Conservation (phyloP, 2,888 invertebrate genomes). For the Hemistola chrysoprasaria region DNA sequence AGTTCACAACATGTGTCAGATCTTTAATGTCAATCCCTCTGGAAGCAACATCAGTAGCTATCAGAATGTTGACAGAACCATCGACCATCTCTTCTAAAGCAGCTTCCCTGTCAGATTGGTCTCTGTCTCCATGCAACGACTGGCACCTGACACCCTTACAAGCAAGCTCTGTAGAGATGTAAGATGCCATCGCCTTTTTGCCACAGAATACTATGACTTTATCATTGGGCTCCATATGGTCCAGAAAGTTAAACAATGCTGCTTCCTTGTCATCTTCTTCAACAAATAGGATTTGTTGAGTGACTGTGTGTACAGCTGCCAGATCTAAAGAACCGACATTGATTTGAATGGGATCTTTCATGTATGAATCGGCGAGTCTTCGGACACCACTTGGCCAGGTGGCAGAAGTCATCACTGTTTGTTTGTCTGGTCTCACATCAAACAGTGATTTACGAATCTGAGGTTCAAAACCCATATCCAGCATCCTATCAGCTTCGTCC, state of each 20-base stretch:
- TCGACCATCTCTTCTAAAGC: constrained; percentile 92
- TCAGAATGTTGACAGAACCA: constrained; percentile 90
- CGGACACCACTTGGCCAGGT: constrained; percentile 97
- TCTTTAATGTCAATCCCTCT: constrained; percentile 96
- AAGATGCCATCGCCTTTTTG: constrained; percentile 91
- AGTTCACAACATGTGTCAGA: constrained; percentile 94
- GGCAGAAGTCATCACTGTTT: constrained; percentile 98
- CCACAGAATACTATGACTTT: constrained; percentile 96
- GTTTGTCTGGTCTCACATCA: constrained; percentile 92
- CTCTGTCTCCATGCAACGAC: constrained; percentile 94
- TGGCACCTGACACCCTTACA: constrained; percentile 87
- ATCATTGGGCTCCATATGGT: constrained; percentile 86
- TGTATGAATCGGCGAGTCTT: constrained; percentile 91
- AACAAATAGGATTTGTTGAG: constrained; percentile 89
- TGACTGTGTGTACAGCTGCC: constrained; percentile 94
- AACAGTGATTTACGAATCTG: constrained; percentile 92
- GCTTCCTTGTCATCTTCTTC: constrained; percentile 86
- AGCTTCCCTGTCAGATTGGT: constrained; percentile 89
- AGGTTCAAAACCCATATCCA: constrained; percentile 94
- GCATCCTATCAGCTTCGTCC: constrained; percentile 96
- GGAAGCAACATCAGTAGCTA: constrained; percentile 98
- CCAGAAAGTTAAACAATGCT: constrained; percentile 86
- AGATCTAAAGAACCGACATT: constrained; percentile 94
- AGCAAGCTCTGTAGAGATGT: constrained; percentile 90
- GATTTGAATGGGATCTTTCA: constrained; percentile 94